These are phyloP conservation scores for Eupithecia subfuscata DNA, from an alignment of 2,888 invertebrate genomes.

Conservation along the genomic window DNA sequence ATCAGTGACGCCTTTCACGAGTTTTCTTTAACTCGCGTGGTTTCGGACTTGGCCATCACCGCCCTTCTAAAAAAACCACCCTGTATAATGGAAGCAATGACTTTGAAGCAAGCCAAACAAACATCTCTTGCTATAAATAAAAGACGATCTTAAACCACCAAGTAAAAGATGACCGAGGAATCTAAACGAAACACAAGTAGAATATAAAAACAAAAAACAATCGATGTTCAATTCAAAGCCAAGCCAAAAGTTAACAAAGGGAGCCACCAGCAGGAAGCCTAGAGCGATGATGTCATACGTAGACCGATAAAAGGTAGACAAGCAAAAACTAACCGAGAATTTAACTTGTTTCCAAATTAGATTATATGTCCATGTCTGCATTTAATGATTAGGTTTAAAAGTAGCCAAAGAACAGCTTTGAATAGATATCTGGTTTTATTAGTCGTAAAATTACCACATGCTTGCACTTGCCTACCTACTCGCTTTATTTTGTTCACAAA, in stretches of 20 bases:
- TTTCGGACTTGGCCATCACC: no score
- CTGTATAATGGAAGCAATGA: not conserved
- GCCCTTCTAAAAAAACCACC: no score
- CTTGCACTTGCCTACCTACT: not conserved
- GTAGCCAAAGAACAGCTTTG: not conserved
- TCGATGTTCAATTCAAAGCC: slow-evolving; percentile 29
- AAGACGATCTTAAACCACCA: not conserved
- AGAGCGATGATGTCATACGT: slow-evolving; percentile 56
- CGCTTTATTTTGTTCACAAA: not conserved
- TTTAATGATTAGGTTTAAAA: not conserved
- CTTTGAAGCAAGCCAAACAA: not conserved
- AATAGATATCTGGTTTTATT: not conserved
- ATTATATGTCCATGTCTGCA: slow-evolving; percentile 13
- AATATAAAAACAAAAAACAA: slow-evolving; percentile 42
- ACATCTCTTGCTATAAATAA: not conserved
- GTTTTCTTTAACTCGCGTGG: no score
- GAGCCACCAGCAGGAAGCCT: slow-evolving; percentile 44
- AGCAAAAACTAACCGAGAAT: slow-evolving; percentile 52
- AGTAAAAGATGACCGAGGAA: slow-evolving; percentile 24
- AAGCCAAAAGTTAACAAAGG: slow-evolving; percentile 50
- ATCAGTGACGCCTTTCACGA: no score
- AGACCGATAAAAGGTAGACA: slow-evolving; percentile 52
- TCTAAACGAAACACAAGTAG: slow-evolving; percentile 34
- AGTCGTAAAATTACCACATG: not conserved
- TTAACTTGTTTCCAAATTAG: slow-evolving; percentile 35